Percentiles rank a stretch among this genome's conserved stretches.
Evolutionary conservation across 2,113 vertebrate genomes (phyloP).

Genomic region (Thamnaconus septentrionalis): DNA sequence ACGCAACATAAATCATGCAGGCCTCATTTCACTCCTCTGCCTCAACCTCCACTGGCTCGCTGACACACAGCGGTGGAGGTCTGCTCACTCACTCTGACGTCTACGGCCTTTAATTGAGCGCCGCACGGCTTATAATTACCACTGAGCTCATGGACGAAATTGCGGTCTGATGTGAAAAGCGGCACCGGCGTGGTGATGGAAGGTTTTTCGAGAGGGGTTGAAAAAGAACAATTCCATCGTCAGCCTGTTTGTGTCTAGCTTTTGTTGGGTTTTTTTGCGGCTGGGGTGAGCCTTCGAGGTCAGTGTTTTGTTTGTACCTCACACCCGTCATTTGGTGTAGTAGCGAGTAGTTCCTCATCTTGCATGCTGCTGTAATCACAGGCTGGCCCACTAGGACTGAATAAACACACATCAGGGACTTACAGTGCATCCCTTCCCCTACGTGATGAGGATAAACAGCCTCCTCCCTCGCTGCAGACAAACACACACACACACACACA

Average conservation of each 20-base stretch:
- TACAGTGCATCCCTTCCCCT: slow-evolving; percentile 59
- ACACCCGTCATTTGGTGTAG: slow-evolving; percentile 70
- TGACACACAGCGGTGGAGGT: slow-evolving; percentile 63
- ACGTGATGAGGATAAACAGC: slow-evolving; percentile 54
- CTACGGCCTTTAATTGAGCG: slow-evolving; percentile 65
- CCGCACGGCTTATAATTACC: slow-evolving; percentile 60
- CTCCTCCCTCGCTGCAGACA: slow-evolving; percentile 25
- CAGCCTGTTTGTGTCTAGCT: background rate
- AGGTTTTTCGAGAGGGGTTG: slow-evolving; percentile 1
- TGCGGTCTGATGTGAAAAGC: slow-evolving; percentile 53
- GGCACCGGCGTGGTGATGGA: slow-evolving; percentile 27
- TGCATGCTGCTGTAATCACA: slow-evolving; percentile 74
- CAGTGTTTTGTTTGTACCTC: slow-evolving; percentile 41
- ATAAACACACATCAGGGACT: slow-evolving; percentile 73
- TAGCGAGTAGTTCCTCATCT: slow-evolving; percentile 72
- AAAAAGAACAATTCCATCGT: slow-evolving; percentile 10
- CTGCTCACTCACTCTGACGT: slow-evolving; percentile 60
- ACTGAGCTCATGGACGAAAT: slow-evolving; percentile 64
- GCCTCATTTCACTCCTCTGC: slow-evolving; percentile 57
- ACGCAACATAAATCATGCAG: slow-evolving; percentile 60
- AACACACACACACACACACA: slow-evolving; percentile 32
- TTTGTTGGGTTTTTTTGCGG: slow-evolving; percentile 3
- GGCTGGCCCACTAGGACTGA: slow-evolving; percentile 66
- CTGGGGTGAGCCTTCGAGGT: slow-evolving; percentile 40
- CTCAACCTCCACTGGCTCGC: slow-evolving; percentile 48